Percentiles rank a stretch among this genome's conserved stretches.
These are phyloP conservation scores for Coremacera marginata DNA, from an alignment of 2,888 invertebrate genomes.

Conservation along the genomic window DNA sequence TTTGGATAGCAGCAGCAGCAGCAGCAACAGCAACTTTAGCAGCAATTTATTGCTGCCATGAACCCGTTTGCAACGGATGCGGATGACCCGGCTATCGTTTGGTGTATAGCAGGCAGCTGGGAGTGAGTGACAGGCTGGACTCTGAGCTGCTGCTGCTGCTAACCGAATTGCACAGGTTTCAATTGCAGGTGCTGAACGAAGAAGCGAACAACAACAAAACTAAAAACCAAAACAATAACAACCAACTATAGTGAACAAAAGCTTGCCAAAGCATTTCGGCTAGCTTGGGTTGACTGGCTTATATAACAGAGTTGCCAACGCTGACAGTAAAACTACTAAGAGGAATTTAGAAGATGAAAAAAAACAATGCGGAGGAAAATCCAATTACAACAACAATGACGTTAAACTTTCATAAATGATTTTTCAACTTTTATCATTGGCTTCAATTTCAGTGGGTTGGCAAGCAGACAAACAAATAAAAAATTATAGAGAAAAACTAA, in stretches of 20 bases:
- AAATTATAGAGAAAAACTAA: too few relatives aligned
- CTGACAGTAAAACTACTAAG: neutral
- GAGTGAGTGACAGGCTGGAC: too few relatives aligned
- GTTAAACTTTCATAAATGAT: constrained; percentile 1
- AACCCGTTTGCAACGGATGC: too few relatives aligned
- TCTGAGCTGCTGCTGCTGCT: too few relatives aligned
- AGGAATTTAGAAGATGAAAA: neutral
- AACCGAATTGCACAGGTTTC: neutral
- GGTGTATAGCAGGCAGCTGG: too few relatives aligned
- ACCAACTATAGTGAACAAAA: neutral
- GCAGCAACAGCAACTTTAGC: too few relatives aligned
- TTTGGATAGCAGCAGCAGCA: too few relatives aligned
- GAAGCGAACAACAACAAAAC: too few relatives aligned
- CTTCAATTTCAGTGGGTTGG: neutral
- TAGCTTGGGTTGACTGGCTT: neutral
- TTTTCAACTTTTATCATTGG: constrained; percentile 24
- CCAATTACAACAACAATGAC: neutral
- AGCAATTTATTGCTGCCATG: too few relatives aligned
- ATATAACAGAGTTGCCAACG: constrained; percentile 1
- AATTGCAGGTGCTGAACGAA: neutral
- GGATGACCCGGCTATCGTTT: too few relatives aligned
- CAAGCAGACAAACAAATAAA: neutral
- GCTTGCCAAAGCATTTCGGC: neutral
- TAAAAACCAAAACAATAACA: neutral
- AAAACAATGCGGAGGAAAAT: constrained; percentile 4